Conservation (phyloP, 2,113 vertebrate genomes). For the Pachypanchax playfairii region DNA sequence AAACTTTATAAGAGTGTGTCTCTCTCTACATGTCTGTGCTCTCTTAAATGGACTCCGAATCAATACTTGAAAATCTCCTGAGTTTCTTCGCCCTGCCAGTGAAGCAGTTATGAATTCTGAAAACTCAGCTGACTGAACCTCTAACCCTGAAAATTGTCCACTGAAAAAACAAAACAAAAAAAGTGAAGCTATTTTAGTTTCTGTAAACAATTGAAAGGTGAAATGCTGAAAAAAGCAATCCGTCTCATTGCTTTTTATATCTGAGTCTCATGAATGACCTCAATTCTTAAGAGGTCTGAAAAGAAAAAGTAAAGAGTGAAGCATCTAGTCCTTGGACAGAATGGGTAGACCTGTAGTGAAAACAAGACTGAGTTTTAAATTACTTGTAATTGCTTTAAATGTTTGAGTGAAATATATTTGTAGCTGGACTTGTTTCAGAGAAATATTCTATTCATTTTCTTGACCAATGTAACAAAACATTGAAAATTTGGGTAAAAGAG, state of each 20-base stretch:
- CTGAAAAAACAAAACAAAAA: slow-evolving; percentile 66
- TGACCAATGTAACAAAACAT: too few relatives aligned
- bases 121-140: slow-evolving; percentile 70
- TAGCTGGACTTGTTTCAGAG: too few relatives aligned
- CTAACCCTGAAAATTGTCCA: slow-evolving; percentile 67
- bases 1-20: slow-evolving; percentile 13
- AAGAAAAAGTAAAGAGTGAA: slow-evolving; percentile 35
- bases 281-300: slow-evolving; percentile 46
- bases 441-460: background rate
- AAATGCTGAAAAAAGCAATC: slow-evolving; percentile 19
- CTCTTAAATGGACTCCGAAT: slow-evolving; percentile 55
- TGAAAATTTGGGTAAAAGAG: too few relatives aligned
- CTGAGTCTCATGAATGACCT: slow-evolving; percentile 52
- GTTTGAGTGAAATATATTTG: background rate
- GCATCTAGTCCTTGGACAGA: slow-evolving; percentile 24
- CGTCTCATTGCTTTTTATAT: slow-evolving; percentile 56
- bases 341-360: slow-evolving; percentile 11
- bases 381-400: slow-evolving; percentile 2
- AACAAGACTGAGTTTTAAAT: slow-evolving; percentile 21
- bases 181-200: slow-evolving; percentile 50
- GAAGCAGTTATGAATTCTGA: slow-evolving; percentile 72
- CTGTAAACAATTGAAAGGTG: slow-evolving; percentile 57
- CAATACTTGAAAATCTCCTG: slow-evolving; percentile 62
- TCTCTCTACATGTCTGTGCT: slow-evolving; percentile 23
- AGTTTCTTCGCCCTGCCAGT: slow-evolving; percentile 54